phyloP scores from a whole-genome alignment of 2,888 invertebrate species.

The Chouioia cunea region DNA sequence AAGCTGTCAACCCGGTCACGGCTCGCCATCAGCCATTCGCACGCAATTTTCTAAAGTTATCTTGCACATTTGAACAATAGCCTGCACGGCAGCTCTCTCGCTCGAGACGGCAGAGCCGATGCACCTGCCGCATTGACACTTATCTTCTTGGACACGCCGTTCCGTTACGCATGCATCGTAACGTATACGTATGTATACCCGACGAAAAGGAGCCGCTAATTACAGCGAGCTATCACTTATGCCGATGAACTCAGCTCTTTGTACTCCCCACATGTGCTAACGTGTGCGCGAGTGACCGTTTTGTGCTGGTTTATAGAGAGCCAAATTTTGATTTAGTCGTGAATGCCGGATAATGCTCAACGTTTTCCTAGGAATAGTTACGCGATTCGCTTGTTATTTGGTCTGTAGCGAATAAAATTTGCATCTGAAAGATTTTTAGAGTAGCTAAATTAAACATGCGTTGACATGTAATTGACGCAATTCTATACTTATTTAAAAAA shows the following conservation, averaged over 20 bases:
- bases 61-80: slow-evolving; percentile 56
- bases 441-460: too few species aligned
- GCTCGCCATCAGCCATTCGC: slow-evolving; percentile 52
- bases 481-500: too few species aligned
- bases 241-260: slow-evolving; percentile 29
- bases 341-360: too few species aligned
- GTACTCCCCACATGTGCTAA: too few species aligned
- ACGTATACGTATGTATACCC: slow-evolving; percentile 38
- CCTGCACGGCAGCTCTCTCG: not conserved
- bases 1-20: slow-evolving; percentile 57
- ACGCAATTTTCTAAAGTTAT: slow-evolving; percentile 57
- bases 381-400: too few species aligned
- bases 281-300: not conserved
- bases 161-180: slow-evolving; percentile 28
- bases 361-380: too few species aligned
- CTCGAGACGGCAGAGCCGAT: slow-evolving; percentile 44
- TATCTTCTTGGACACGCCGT: not conserved
- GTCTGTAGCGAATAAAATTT: too few species aligned
- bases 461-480: too few species aligned
- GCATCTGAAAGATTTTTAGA: too few species aligned
- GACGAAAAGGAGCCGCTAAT: slow-evolving; percentile 62
- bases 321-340: too few species aligned
- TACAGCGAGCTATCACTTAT: slow-evolving; percentile 64
- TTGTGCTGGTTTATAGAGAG: too few species aligned
- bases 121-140: slow-evolving; percentile 49